Evolutionary conservation across 2,797 vertebrate genomes (phyloP).

Genomic region (Mormyrus hasselquistii): DNA sequence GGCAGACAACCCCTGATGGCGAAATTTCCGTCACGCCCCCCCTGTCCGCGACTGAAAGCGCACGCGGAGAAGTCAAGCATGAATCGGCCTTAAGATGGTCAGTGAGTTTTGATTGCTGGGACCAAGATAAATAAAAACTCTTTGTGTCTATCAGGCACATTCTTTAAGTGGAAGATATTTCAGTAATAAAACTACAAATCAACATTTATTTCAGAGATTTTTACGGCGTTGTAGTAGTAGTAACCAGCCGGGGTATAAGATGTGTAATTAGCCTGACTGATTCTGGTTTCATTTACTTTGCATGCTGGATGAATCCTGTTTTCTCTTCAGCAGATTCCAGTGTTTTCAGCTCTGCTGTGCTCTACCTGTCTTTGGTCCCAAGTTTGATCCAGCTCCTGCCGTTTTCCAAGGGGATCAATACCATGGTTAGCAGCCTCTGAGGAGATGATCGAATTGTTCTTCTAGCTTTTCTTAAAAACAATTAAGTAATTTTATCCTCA

Average conservation of each 20-base stretch:
- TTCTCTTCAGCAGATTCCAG: constrained; percentile 59
- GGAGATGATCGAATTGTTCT: background rate
- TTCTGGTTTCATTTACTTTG: background rate
- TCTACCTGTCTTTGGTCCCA: constrained; percentile 71
- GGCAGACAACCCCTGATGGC: background rate
- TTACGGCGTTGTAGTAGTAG: background rate
- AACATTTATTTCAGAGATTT: background rate
- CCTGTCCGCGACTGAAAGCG: background rate
- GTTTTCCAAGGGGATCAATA: constrained; percentile 66
- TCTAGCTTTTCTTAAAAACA: background rate
- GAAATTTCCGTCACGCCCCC: background rate
- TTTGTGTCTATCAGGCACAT: background rate
- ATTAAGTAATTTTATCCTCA: background rate
- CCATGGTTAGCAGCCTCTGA: constrained; percentile 62
- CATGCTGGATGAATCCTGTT: background rate
- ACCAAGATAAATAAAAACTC: background rate
- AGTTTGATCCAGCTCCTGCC: constrained; percentile 73
- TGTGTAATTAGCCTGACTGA: background rate
- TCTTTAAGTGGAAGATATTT: background rate
- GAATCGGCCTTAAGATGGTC: background rate
- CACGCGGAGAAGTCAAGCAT: background rate
- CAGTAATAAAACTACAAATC: background rate
- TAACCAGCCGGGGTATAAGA: background rate
- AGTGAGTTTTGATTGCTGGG: background rate
- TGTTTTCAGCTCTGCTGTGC: constrained; percentile 65